phyloP scores from a whole-genome alignment of 92 coral and sea anemone genomes.

The Zoanthus solanderi region DNA sequence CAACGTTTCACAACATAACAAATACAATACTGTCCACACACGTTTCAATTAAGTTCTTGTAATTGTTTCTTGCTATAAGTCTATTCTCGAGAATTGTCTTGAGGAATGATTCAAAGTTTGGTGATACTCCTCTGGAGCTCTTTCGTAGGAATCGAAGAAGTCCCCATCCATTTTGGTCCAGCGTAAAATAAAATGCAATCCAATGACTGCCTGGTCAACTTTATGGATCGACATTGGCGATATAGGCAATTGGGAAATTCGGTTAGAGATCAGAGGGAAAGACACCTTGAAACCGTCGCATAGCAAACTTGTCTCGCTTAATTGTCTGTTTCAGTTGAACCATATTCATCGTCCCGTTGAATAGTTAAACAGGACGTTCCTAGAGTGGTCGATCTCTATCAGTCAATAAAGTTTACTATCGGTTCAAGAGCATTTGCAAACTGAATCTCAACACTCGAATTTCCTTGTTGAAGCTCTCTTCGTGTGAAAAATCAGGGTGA shows the following conservation, averaged over 20 bases:
- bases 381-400: slow-evolving; percentile 47
- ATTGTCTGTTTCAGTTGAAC: slow-evolving; percentile 33
- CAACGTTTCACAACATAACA: slow-evolving; percentile 56
- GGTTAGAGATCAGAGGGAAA: slow-evolving; percentile 62
- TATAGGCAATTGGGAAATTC: slow-evolving; percentile 50
- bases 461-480: slow-evolving; percentile 43
- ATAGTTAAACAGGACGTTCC: slow-evolving; percentile 55
- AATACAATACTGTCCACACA: slow-evolving; percentile 69
- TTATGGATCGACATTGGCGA: slow-evolving; percentile 60
- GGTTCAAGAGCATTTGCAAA: slow-evolving; percentile 44
- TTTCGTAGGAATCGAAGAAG: slow-evolving; percentile 67
- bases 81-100: slow-evolving; percentile 36
- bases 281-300: slow-evolving; percentile 51
- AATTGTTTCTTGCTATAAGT: slow-evolving; percentile 19
- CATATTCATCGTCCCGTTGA: slow-evolving; percentile 50
- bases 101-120: slow-evolving; percentile 37
- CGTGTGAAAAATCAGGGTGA: slow-evolving; percentile 41
- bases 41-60: slow-evolving; percentile 53
- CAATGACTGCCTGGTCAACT: slow-evolving; percentile 56
- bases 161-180: slow-evolving; percentile 49
- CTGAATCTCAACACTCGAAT: slow-evolving; percentile 58
- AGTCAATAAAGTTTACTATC: slow-evolving; percentile 48
- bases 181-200: slow-evolving; percentile 62
- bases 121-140: slow-evolving; percentile 45
- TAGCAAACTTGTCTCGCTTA: slow-evolving; percentile 23